Evolutionary conservation across 2,113 vertebrate species (phyloP).

Genomic region (Scopus umbretta): DNA sequence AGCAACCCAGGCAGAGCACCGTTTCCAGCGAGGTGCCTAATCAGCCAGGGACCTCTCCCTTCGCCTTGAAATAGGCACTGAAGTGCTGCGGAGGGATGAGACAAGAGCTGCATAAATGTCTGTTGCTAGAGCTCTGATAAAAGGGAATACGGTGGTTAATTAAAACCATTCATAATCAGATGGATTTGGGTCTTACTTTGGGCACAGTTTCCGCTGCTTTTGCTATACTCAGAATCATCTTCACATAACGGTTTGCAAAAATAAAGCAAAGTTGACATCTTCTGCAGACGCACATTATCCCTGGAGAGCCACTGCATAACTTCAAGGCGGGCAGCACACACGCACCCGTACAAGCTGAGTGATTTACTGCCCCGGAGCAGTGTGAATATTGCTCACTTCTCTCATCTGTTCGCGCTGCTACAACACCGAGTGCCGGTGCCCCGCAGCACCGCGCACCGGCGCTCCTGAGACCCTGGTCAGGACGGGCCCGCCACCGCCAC

Average conservation of each 20-base stretch:
- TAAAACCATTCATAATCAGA: background rate
- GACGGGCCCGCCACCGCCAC: rapidly evolving
- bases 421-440: rapidly evolving
- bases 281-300: rapidly evolving
- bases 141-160: background rate
- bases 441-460: rapidly evolving
- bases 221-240: background rate
- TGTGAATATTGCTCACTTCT: rapidly evolving
- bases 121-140: background rate
- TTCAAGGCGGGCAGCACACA: background rate
- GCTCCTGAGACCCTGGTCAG: rapidly evolving
- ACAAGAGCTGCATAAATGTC: background rate
- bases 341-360: rapidly evolving
- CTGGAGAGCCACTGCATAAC: background rate
- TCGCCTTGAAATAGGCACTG: background rate
- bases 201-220: background rate
- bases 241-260: background rate
- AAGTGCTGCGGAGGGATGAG: background rate
- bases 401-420: rapidly evolving
- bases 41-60: background rate
- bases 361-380: background rate
- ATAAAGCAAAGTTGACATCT: background rate
- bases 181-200: background rate
- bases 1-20: background rate
- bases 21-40: background rate